These are phyloP conservation scores for Lasioglossum baleicum DNA, from an alignment of 1,140 invertebrate genomes.

Conservation along the genomic window DNA sequence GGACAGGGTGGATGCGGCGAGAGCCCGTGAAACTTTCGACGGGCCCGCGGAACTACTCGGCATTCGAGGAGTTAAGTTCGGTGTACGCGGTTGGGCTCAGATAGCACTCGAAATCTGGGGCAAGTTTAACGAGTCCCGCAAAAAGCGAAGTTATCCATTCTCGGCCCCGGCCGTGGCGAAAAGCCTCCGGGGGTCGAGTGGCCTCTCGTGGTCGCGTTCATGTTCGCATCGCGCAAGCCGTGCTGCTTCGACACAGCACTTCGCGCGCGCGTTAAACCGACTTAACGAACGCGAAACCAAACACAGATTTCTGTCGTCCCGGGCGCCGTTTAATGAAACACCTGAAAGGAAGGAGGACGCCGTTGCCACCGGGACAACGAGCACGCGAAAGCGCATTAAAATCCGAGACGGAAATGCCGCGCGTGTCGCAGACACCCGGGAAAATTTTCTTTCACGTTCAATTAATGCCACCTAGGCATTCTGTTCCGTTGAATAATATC, in stretches of 20 bases:
- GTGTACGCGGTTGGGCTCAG: not conserved
- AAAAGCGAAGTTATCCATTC: constrained; percentile 32
- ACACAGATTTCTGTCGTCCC: not conserved
- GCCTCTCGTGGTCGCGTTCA: constrained; percentile 8
- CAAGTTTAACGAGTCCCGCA: constrained; percentile 53
- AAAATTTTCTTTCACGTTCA: not conserved
- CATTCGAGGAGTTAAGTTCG: not conserved
- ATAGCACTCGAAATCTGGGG: constrained; percentile 49
- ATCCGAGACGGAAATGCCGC: not conserved
- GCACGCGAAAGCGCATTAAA: not conserved
- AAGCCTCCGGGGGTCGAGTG: constrained; percentile 43
- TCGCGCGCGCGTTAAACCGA: constrained; percentile 31
- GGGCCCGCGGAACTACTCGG: not conserved
- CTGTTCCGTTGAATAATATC: too few relatives aligned
- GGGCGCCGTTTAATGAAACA: not conserved
- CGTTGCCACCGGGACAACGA: not conserved
- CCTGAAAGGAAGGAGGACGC: not conserved
- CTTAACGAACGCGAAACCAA: not conserved
- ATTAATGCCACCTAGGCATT: too few relatives aligned
- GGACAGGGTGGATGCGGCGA: not conserved
- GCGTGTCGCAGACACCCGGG: not conserved
- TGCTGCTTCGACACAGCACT: constrained; percentile 42
- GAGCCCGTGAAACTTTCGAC: not conserved
- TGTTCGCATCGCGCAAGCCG: not conserved
- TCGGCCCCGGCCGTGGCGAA: not conserved